Conservation (phyloP, 2,113 vertebrate genomes). For the Thalassoma bifasciatum region DNA sequence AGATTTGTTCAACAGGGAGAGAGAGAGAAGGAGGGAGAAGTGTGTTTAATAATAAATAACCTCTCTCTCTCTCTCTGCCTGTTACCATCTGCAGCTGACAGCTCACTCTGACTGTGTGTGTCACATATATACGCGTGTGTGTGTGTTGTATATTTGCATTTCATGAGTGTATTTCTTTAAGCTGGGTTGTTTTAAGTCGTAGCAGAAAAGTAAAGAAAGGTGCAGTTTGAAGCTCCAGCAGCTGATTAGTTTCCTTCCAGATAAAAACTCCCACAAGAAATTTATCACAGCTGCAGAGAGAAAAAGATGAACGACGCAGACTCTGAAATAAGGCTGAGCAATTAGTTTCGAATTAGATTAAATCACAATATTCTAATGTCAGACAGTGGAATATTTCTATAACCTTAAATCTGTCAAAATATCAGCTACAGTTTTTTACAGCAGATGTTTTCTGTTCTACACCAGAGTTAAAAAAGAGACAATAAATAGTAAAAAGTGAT, state of each 20-base stretch:
- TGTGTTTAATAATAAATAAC: slow-evolving; percentile 57
- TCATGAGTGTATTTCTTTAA: not conserved
- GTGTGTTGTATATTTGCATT: not conserved
- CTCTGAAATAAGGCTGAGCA: too few relatives aligned
- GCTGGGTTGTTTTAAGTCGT: not conserved
- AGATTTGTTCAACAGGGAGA: not conserved
- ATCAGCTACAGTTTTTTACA: too few relatives aligned
- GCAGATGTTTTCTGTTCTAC: too few relatives aligned
- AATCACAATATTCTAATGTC: too few relatives aligned
- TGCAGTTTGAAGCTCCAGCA: too few relatives aligned
- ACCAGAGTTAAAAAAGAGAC: too few relatives aligned
- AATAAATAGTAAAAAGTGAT: too few relatives aligned
- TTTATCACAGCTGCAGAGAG: slow-evolving; percentile 23
- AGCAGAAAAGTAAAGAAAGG: too few relatives aligned
- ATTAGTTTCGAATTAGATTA: too few relatives aligned
- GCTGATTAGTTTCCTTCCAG: too few relatives aligned
- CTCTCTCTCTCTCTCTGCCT: not conserved
- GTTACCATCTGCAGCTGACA: slow-evolving; percentile 63
- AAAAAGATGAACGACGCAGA: not conserved
- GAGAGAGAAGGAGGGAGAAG: slow-evolving; percentile 7
- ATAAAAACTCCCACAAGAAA: not conserved
- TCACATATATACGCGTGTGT: not conserved
- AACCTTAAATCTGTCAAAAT: too few relatives aligned
- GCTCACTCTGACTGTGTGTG: slow-evolving; percentile 6
- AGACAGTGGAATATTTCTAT: too few relatives aligned